phyloP scores from a whole-genome alignment of 1,140 invertebrate species.

The Dinoponera quadriceps region DNA sequence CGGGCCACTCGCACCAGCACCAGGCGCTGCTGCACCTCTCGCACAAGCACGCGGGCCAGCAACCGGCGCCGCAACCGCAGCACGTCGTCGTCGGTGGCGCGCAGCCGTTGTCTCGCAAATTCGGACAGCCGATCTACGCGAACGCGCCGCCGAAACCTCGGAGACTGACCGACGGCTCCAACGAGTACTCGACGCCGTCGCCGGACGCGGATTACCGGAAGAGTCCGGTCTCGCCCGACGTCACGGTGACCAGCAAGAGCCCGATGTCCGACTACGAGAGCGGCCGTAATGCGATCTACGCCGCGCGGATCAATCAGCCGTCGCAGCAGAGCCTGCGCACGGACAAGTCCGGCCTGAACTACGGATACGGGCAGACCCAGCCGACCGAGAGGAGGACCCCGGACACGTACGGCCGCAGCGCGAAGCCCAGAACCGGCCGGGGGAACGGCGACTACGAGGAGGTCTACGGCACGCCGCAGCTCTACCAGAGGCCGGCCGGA shows the following conservation, averaged over 20 bases:
- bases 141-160: conserved; percentile 95
- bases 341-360: conserved; percentile 82
- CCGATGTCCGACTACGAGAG: conserved; percentile 77
- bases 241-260: conserved; percentile 74
- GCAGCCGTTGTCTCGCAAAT: conserved; percentile 76
- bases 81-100: conserved; percentile 30
- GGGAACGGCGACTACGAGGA: conserved; percentile 91
- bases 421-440: conserved; percentile 79
- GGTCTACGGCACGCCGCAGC: conserved; percentile 87
- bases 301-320: conserved; percentile 73
- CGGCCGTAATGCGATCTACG: conserved; percentile 78
- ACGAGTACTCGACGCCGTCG: conserved; percentile 91
- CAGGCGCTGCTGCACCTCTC: conserved; percentile 65
- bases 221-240: conserved; percentile 76
- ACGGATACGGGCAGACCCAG: conserved; percentile 77
- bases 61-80: conserved; percentile 49
- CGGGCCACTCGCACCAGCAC: conserved; percentile 67
- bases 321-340: conserved; percentile 78
- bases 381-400: conserved; percentile 90
- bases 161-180: conserved; percentile 87
- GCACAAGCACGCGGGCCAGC: conserved; percentile 43
- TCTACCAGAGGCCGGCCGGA: conserved; percentile 86
- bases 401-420: conserved; percentile 92
- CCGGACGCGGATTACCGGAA: conserved; percentile 80
- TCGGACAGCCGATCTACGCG: conserved; percentile 92